Percentiles rank a stretch among this genome's conserved stretches.
These are phyloP conservation scores for Piezodorus guildinii DNA, from an alignment of 1,140 invertebrate species.

Conservation along the genomic window DNA sequence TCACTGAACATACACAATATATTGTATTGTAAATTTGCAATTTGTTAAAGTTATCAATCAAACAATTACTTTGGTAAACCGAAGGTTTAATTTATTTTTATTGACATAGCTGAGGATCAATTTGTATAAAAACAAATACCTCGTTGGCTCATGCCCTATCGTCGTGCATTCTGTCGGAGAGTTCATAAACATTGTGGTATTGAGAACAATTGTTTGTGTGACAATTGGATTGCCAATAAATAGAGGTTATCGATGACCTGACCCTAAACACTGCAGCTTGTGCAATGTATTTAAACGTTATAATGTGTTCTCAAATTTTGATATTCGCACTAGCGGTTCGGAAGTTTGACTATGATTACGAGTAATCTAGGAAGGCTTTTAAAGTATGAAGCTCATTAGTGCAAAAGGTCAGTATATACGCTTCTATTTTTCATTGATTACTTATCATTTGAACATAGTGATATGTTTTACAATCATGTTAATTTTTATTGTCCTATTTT, in stretches of 20 bases:
- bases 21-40: no score
- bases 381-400: constrained; percentile 7
- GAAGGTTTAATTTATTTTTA: no score
- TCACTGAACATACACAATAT: no score
- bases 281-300: not conserved
- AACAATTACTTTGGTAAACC: no score
- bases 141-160: not conserved
- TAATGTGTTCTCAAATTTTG: not conserved
- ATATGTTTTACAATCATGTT: not conserved
- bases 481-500: not conserved
- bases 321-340: not conserved
- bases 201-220: constrained; percentile 3
- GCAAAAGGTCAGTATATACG: constrained; percentile 2
- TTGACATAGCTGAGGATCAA: no score
- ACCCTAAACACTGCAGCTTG: not conserved
- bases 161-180: not conserved
- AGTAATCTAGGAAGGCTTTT: not conserved
- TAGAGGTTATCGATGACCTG: constrained; percentile 12
- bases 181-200: not conserved
- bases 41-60: no score
- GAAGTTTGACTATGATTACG: not conserved
- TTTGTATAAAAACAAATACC: no score
- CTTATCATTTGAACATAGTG: not conserved
- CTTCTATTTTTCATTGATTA: not conserved
- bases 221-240: constrained; percentile 6